Evolutionary conservation across 1,140 invertebrate species (phyloP).

Genomic region (Neomicropteryx cornuta): DNA sequence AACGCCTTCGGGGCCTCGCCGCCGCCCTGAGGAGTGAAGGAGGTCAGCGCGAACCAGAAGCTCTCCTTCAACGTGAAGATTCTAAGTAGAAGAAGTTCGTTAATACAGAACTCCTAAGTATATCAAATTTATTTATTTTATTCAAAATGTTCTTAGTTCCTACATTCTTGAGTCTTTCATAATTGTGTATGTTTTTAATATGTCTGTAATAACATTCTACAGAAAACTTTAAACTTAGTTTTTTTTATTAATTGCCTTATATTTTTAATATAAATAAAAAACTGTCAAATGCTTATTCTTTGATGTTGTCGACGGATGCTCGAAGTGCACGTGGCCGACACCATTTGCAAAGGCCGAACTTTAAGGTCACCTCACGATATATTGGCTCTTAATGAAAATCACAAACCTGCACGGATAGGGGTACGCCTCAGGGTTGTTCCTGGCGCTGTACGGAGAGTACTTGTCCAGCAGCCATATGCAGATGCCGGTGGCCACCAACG

Average conservation of each 20-base stretch:
- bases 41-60: slow-evolving; percentile 89
- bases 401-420: slow-evolving; percentile 67
- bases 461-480: slow-evolving; percentile 84
- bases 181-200: too few species aligned
- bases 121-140: neutral
- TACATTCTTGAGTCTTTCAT: too few species aligned
- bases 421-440: slow-evolving; percentile 72
- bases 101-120: slow-evolving; percentile 12
- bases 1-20: slow-evolving; percentile 78
- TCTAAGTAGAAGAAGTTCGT: too few species aligned
- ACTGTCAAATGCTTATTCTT: too few species aligned
- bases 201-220: too few species aligned
- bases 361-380: too few species aligned
- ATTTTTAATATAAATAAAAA: too few species aligned
- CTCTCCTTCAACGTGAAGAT: slow-evolving; percentile 82
- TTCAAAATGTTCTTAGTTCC: slow-evolving; percentile 2
- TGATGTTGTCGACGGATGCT: too few species aligned
- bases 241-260: too few species aligned
- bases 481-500: slow-evolving; percentile 68
- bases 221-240: too few species aligned
- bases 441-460: slow-evolving; percentile 79
- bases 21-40: slow-evolving; percentile 84
- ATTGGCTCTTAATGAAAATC: slow-evolving; percentile 1
- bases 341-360: too few species aligned
- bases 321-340: too few species aligned